Percentiles rank a stretch among this genome's conserved stretches.
Conservation (phyloP, 2,113 vertebrate species). For the Pao palembangensis region DNA sequence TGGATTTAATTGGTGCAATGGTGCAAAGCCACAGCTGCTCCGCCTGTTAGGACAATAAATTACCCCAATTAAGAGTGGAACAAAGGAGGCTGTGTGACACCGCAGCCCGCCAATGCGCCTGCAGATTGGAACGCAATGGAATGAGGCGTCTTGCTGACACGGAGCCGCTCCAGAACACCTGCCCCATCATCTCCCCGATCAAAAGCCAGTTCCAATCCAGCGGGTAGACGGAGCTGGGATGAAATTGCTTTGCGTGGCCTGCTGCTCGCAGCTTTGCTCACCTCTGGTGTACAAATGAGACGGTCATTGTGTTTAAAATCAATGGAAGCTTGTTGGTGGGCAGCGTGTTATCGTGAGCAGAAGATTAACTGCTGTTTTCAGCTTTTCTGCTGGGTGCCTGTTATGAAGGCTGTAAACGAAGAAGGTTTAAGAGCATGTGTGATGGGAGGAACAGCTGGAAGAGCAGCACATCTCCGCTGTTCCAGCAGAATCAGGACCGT, state of each 20-base stretch:
- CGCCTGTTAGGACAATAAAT: constrained; percentile 73
- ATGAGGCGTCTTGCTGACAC: constrained; percentile 30
- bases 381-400: constrained; percentile 42
- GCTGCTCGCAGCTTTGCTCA: not conserved
- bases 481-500: constrained; percentile 45
- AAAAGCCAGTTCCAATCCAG: constrained; percentile 39
- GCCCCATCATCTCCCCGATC: constrained; percentile 38
- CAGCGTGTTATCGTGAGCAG: constrained; percentile 41
- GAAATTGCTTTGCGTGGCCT: constrained; percentile 31
- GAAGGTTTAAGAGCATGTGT: constrained; percentile 48
- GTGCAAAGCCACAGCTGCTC: constrained; percentile 72
- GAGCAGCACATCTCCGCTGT: constrained; percentile 57
- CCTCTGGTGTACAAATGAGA: constrained; percentile 15
- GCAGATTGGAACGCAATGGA: constrained; percentile 19
- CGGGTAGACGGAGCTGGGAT: constrained; percentile 18
- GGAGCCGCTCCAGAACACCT: constrained; percentile 40
- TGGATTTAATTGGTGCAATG: constrained; percentile 65
- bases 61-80: constrained; percentile 69
- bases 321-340: constrained; percentile 19
- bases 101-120: constrained; percentile 26
- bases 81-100: constrained; percentile 57
- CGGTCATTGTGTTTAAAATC: constrained; percentile 22
- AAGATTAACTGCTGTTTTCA: constrained; percentile 58
- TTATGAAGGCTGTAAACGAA: constrained; percentile 67
- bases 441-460: constrained; percentile 54